Evolutionary conservation across 2,888 invertebrate species (phyloP).

Genomic region (Heliconius sara): DNA sequence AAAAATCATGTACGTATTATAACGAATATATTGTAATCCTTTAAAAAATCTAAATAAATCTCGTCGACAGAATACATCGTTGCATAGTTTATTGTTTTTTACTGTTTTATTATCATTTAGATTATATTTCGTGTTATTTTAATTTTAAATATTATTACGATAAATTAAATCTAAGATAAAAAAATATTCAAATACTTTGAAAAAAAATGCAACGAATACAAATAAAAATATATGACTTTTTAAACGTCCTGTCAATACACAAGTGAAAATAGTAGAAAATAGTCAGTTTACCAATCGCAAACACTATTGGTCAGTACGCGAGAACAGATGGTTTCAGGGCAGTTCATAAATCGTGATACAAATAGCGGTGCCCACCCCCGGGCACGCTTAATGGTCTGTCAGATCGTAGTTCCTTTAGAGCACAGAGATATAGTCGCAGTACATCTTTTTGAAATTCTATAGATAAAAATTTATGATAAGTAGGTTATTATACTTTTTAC

Average conservation of each 20-base stretch:
- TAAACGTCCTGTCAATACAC: background rate
- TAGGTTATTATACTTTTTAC: background rate
- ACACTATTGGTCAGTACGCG: slow-evolving; percentile 30
- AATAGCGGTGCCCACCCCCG: slow-evolving; percentile 41
- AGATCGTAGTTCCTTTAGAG: slow-evolving; percentile 34
- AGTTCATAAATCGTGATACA: slow-evolving; percentile 45
- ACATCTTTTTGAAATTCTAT: slow-evolving; percentile 2
- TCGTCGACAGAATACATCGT: too few relatives aligned
- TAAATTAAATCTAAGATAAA: too few relatives aligned
- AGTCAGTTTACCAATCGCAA: slow-evolving; percentile 16
- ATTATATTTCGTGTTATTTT: too few relatives aligned
- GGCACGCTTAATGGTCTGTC: slow-evolving; percentile 42
- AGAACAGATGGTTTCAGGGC: slow-evolving; percentile 41
- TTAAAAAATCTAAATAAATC: too few relatives aligned
- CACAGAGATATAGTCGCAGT: slow-evolving; percentile 22
- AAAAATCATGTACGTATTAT: too few relatives aligned
- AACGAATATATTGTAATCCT: too few relatives aligned
- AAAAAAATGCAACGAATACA: background rate
- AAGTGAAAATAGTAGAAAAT: slow-evolving; percentile 5
- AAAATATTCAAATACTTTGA: background rate
- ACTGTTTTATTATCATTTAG: too few relatives aligned
- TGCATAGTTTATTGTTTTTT: too few relatives aligned
- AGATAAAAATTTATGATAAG: background rate
- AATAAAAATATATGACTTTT: background rate
- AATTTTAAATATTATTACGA: too few relatives aligned